Evolutionary conservation across 2,113 vertebrate genomes (phyloP).

Genomic region (Eira barbara): DNA sequence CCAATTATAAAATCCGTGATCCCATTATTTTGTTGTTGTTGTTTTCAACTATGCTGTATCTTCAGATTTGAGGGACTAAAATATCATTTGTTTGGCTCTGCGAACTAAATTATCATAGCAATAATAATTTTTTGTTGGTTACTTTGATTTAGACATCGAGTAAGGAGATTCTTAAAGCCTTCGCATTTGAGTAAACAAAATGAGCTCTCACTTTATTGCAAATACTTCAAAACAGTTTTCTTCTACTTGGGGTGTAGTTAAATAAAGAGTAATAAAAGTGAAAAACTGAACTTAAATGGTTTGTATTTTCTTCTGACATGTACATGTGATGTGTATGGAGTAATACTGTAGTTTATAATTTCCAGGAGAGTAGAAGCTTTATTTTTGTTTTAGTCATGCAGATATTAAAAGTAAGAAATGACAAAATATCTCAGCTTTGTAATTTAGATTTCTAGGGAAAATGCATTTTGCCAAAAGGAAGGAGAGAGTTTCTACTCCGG

Average conservation of each 20-base stretch:
- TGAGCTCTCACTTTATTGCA: not conserved
- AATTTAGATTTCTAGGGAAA: conserved; percentile 37
- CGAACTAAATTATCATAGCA: conserved; percentile 1
- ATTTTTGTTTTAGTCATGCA: conserved; percentile 37
- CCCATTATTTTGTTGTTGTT: not conserved
- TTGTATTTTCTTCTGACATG: not conserved
- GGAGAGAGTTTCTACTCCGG: not conserved
- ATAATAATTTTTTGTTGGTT: not conserved
- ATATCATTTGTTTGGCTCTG: not conserved
- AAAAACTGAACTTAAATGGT: not conserved
- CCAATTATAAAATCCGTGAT: not conserved
- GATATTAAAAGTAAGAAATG: conserved; percentile 49
- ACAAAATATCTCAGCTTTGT: conserved; percentile 32
- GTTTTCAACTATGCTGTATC: not conserved
- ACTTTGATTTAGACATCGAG: not conserved
- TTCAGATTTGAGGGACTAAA: not conserved
- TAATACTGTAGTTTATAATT: conserved; percentile 27
- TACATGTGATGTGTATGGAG: not conserved
- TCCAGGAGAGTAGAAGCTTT: conserved; percentile 27
- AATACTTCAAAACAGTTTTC: not conserved
- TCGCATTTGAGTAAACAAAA: not conserved
- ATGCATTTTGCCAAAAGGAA: not conserved
- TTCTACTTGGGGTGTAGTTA: not conserved
- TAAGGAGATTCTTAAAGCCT: not conserved
- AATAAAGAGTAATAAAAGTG: conserved; percentile 23